Evolutionary conservation across 2,113 vertebrate species (phyloP).

Genomic region (Chaenocephalus aceratus): DNA sequence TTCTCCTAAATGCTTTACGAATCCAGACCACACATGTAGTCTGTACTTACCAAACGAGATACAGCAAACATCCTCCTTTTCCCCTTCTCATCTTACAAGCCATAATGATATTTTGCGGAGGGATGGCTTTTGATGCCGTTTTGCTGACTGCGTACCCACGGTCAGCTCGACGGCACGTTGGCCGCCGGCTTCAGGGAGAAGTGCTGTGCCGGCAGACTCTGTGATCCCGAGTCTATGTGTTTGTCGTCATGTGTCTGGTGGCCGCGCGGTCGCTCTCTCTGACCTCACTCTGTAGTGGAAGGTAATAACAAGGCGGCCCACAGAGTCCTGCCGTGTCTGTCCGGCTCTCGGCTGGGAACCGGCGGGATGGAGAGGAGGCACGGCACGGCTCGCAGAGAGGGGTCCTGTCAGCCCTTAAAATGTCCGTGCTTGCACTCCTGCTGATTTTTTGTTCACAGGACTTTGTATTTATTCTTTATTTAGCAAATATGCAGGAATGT

Average conservation of each 20-base stretch:
- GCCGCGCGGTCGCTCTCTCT: constrained; percentile 47
- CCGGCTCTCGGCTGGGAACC: constrained; percentile 54
- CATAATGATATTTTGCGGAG: constrained; percentile 79
- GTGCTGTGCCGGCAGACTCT: constrained; percentile 76
- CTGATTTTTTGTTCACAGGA: constrained; percentile 2
- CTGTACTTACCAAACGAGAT: constrained; percentile 77
- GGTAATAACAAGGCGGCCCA: constrained; percentile 78
- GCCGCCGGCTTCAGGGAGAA: constrained; percentile 63
- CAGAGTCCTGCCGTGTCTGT: constrained; percentile 65
- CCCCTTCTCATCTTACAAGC: constrained; percentile 77
- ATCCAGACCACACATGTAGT: constrained; percentile 78
- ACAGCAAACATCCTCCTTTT: constrained; percentile 76
- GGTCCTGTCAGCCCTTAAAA: constrained; percentile 46
- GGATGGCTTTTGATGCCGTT: constrained; percentile 67
- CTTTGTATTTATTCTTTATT: neutral
- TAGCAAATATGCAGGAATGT: neutral
- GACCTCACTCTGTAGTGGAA: constrained; percentile 73
- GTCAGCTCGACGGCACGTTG: constrained; percentile 67
- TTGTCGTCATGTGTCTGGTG: constrained; percentile 75
- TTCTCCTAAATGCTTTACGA: constrained; percentile 59
- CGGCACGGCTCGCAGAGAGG: constrained; percentile 24
- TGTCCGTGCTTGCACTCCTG: constrained; percentile 10
- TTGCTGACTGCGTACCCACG: constrained; percentile 76
- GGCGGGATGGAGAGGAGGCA: constrained; percentile 34
- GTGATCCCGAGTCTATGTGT: constrained; percentile 72